Percentiles rank a stretch among this genome's conserved stretches.
phyloP scores from a whole-genome alignment of 2,113 vertebrate genomes.

The Columba livia region DNA sequence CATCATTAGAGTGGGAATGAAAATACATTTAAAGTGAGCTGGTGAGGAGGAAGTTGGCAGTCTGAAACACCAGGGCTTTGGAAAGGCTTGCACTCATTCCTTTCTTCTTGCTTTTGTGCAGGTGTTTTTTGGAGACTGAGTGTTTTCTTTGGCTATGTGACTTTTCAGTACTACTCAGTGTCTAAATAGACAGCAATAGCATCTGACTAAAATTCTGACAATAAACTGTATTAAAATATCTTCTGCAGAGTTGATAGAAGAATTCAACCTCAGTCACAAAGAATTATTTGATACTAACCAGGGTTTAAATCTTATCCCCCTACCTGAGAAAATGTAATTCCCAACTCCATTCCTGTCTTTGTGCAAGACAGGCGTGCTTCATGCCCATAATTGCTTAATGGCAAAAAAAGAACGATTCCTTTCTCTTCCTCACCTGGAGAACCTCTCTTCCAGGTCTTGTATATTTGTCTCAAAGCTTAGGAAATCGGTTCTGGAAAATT shows the following conservation, averaged over 20 bases:
- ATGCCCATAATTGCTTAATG: not conserved
- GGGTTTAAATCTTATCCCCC: not conserved
- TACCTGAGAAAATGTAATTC: not conserved
- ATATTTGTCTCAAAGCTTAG: not conserved
- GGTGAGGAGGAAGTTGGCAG: not conserved
- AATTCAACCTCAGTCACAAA: not conserved
- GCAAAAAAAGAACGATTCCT: not conserved
- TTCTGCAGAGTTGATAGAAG: not conserved
- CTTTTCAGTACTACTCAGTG: not conserved
- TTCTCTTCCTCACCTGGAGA: not conserved
- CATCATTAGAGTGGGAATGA: not conserved
- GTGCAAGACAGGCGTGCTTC: not conserved
- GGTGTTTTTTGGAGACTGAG: not conserved
- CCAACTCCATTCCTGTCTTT: not conserved
- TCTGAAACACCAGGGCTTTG: not conserved
- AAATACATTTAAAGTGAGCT: not conserved
- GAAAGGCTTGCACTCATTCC: rapidly evolving
- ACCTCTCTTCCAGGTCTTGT: not conserved
- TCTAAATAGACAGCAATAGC: not conserved
- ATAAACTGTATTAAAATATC: not conserved
- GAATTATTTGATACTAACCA: not conserved
- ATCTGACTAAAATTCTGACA: not conserved
- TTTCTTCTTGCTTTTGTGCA: not conserved
- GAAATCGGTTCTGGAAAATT: not conserved
- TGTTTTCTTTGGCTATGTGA: not conserved